phyloP scores from a whole-genome alignment of 2,888 invertebrate species.

The Drosophila suboccidentalis region DNA sequence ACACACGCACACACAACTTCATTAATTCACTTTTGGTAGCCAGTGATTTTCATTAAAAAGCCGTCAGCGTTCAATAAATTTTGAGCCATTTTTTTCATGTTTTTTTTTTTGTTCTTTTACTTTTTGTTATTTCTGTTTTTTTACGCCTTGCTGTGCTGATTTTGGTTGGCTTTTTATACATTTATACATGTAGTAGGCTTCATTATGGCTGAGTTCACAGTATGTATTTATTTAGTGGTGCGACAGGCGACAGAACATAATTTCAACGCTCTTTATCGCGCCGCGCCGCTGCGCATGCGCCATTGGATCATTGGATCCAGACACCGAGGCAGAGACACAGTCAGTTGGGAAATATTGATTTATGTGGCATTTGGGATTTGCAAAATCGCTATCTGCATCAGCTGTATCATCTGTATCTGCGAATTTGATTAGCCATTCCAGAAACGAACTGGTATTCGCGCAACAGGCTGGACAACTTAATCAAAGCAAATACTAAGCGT shows the following conservation, averaged over 20 bases:
- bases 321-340: neutral
- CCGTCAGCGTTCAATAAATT: slow-evolving; percentile 81
- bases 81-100: slow-evolving; percentile 63
- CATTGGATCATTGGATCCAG: slow-evolving; percentile 22
- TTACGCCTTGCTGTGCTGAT: slow-evolving; percentile 33
- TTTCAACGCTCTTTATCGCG: slow-evolving; percentile 74
- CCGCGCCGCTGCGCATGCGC: slow-evolving; percentile 55
- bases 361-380: slow-evolving; percentile 49
- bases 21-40: slow-evolving; percentile 78
- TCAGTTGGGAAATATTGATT: slow-evolving; percentile 59
- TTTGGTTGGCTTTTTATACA: slow-evolving; percentile 46
- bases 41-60: slow-evolving; percentile 81
- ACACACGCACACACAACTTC: slow-evolving; percentile 48
- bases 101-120: slow-evolving; percentile 16
- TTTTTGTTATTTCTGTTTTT: slow-evolving; percentile 36
- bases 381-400: slow-evolving; percentile 46
- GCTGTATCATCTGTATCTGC: slow-evolving; percentile 7
- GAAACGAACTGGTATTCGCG: slow-evolving; percentile 19
- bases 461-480: slow-evolving; percentile 66
- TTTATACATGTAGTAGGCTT: slow-evolving; percentile 54
- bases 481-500: slow-evolving; percentile 59
- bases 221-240: slow-evolving; percentile 70
- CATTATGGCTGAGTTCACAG: slow-evolving; percentile 64
- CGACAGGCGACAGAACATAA: slow-evolving; percentile 75
- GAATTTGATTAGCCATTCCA: slow-evolving; percentile 46